A percentile compares a stretch with the other conserved stretches of the same genome.
Evolutionary conservation across 2,888 invertebrate species (phyloP).

Genomic region (Bimastos eiseni): DNA sequence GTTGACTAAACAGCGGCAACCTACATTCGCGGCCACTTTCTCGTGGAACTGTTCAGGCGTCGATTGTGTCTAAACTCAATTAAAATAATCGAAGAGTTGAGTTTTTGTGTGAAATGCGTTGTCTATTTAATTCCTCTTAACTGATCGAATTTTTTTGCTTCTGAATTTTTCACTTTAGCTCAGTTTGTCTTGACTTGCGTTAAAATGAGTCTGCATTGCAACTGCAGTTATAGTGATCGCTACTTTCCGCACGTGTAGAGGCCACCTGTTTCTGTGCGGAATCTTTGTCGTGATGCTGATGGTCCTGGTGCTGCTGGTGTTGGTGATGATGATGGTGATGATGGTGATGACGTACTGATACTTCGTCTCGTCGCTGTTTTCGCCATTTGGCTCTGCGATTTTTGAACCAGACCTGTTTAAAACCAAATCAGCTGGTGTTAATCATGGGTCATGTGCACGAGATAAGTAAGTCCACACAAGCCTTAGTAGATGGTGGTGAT

Average conservation of each 20-base stretch:
- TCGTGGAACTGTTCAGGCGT: background rate
- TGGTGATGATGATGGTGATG: background rate
- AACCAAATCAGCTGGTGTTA: background rate
- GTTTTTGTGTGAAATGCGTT: background rate
- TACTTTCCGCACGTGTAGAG: background rate
- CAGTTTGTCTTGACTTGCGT: background rate
- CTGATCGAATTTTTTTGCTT: background rate
- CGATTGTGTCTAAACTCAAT: background rate
- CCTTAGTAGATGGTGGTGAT: too few species aligned
- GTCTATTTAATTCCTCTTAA: background rate
- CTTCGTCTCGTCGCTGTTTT: conserved; percentile 22
- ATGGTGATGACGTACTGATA: background rate
- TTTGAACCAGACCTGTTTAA: conserved; percentile 17
- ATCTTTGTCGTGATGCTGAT: background rate
- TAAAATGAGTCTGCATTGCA: background rate
- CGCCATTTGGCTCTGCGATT: conserved; percentile 19
- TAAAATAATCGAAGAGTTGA: background rate
- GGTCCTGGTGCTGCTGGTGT: background rate
- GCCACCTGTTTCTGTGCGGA: background rate
- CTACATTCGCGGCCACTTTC: background rate
- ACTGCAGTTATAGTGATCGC: background rate
- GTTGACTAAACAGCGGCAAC: too few species aligned
- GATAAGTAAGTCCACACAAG: background rate
- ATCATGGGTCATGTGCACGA: background rate
- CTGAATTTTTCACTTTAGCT: background rate